A percentile compares a stretch with the other conserved stretches of the same genome.
Evolutionary conservation across 2,113 vertebrate species (phyloP).

Genomic region (Acanthisitta chloris): DNA sequence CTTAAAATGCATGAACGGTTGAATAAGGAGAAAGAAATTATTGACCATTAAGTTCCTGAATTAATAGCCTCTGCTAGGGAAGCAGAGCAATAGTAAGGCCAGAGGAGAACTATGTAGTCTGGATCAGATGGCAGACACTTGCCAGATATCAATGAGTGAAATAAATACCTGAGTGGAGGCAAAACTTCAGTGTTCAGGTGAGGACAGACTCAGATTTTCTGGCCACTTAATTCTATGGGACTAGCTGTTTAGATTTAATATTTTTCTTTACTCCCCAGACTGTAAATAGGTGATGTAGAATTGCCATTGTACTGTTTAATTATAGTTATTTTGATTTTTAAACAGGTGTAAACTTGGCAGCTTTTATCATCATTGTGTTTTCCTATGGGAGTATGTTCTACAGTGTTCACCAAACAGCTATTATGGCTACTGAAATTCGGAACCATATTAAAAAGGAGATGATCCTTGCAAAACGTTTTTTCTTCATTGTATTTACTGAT

Average conservation of each 20-base stretch:
- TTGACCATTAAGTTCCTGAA: background rate
- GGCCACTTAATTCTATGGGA: background rate
- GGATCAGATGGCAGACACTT: background rate
- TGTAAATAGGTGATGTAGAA: background rate
- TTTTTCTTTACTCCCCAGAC: background rate
- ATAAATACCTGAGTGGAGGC: background rate
- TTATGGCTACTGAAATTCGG: constrained; percentile 88
- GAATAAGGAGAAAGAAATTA: background rate
- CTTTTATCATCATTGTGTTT: constrained; percentile 93
- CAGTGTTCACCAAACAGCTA: constrained; percentile 88
- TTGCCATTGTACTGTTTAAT: background rate
- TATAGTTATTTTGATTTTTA: constrained; percentile 11
- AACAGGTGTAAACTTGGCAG: constrained; percentile 91
- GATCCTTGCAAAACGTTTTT: constrained; percentile 93
- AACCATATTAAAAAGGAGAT: constrained; percentile 95
- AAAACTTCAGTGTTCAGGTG: background rate
- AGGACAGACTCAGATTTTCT: background rate
- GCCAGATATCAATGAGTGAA: background rate
- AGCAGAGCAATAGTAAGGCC: background rate
- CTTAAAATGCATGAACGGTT: background rate
- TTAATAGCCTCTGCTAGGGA: background rate
- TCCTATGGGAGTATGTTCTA: constrained; percentile 98
- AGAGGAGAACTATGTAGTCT: background rate
- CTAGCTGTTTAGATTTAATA: background rate
- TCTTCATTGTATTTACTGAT: constrained; percentile 96